Evolutionary conservation across 2,797 vertebrate species (phyloP).

Genomic region (Eutrigla gurnardus): DNA sequence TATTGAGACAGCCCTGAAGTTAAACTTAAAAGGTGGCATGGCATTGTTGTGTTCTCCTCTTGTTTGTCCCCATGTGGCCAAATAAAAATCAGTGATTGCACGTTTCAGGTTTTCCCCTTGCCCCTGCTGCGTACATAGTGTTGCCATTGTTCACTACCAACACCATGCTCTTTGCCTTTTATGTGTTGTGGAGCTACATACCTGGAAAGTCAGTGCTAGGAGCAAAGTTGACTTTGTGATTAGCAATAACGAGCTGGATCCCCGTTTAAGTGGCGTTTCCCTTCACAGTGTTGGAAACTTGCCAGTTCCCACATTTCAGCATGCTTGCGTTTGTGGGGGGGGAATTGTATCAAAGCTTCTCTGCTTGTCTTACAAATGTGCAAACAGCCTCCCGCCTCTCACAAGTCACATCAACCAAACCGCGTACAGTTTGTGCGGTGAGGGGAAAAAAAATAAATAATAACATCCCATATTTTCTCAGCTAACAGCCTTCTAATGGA

Average conservation of each 20-base stretch:
- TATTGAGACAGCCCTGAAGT: not conserved
- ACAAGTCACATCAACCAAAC: not conserved
- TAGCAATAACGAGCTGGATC: not conserved
- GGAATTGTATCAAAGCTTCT: not conserved
- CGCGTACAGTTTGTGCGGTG: not conserved
- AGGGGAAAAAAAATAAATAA: not conserved
- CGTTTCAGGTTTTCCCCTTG: not conserved
- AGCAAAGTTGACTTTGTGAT: not conserved
- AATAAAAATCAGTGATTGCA: not conserved
- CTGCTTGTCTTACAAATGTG: conserved; percentile 20
- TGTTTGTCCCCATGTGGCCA: not conserved
- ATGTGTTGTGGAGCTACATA: not conserved
- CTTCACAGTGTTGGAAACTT: conserved; percentile 1
- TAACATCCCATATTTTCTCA: not conserved
- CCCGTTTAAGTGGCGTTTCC: not conserved
- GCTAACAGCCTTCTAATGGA: not conserved
- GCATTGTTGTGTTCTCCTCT: too few species aligned
- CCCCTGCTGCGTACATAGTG: not conserved
- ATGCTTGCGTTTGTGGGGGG: not conserved
- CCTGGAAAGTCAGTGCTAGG: not conserved
- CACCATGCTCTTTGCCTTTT: not conserved
- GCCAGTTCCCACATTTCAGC: conserved; percentile 4
- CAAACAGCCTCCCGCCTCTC: not conserved
- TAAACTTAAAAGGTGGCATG: not conserved
- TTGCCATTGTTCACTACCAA: not conserved